These are phyloP conservation scores for Lemur catta DNA, from an alignment of 2,797 vertebrate species.

Conservation along the genomic window DNA sequence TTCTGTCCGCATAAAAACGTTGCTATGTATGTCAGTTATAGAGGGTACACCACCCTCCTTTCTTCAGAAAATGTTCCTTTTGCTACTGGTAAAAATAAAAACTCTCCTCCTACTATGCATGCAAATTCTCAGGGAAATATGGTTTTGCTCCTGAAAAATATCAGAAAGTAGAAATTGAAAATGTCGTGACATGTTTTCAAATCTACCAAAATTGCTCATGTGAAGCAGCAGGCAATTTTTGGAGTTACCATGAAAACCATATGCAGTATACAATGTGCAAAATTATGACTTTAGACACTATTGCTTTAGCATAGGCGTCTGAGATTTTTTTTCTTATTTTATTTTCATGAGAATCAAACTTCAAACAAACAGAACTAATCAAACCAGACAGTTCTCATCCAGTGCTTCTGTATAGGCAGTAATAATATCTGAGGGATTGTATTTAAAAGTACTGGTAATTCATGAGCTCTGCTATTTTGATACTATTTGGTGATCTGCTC, in stretches of 20 bases:
- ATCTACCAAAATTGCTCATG: slow-evolving; percentile 30
- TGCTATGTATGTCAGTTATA: slow-evolving; percentile 35
- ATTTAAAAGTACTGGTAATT: slow-evolving; percentile 27
- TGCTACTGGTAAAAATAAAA: slow-evolving; percentile 47
- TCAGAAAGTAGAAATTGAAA: slow-evolving; percentile 50
- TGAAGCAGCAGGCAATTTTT: slow-evolving; percentile 11
- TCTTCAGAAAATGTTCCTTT: slow-evolving; percentile 54
- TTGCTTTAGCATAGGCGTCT: background rate
- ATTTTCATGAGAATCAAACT: slow-evolving; percentile 53
- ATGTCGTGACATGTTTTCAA: slow-evolving; percentile 39
- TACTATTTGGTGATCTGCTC: slow-evolving; percentile 14
- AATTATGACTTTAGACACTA: background rate
- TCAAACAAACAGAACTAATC: slow-evolving; percentile 35
- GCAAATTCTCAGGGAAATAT: slow-evolving; percentile 46
- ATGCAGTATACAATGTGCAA: background rate
- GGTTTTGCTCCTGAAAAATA: slow-evolving; percentile 47
- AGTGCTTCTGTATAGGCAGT: background rate
- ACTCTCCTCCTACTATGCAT: background rate
- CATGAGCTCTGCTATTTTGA: background rate
- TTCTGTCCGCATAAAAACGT: slow-evolving; percentile 35
- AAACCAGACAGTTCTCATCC: background rate
- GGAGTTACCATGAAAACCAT: background rate
- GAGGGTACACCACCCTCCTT: background rate
- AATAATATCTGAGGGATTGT: background rate
- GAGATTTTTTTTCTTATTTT: slow-evolving; percentile 3